Conservation (phyloP, 2,888 invertebrate species). For the Reticulitermes lucifugus region DNA sequence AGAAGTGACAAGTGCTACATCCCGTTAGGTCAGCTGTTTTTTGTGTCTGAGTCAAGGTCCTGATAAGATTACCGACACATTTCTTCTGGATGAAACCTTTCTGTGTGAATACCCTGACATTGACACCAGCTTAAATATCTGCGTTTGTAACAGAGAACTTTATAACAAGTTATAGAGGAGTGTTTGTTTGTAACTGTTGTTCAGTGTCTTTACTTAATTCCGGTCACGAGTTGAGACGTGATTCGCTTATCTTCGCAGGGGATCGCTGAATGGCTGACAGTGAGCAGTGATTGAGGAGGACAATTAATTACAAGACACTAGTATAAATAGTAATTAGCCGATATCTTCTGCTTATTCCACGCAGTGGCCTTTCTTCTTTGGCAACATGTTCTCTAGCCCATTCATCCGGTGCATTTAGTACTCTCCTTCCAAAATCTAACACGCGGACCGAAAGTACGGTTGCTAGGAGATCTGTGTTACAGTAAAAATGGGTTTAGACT, state of each 20-base stretch:
- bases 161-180: neutral
- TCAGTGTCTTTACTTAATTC: neutral
- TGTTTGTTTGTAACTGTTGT: neutral
- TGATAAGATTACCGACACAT: neutral
- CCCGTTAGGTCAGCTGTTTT: too few species aligned
- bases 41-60: neutral
- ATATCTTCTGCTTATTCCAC: neutral
- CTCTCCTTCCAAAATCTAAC: too few species aligned
- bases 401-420: too few species aligned
- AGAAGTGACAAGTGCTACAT: too few species aligned
- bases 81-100: neutral
- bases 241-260: neutral
- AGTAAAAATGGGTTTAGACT: too few species aligned
- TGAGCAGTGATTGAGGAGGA: too few species aligned
- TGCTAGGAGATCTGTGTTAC: too few species aligned
- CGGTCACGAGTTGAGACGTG: neutral
- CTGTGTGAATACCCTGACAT: neutral
- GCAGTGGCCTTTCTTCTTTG: neutral
- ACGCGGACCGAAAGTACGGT: too few species aligned
- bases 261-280: neutral
- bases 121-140: neutral
- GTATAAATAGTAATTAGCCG: conserved; percentile 3
- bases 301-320: neutral
- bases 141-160: neutral
- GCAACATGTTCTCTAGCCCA: neutral